Evolutionary conservation across 2,113 vertebrate species (phyloP).

Genomic region (Rhinichthys klamathensis): DNA sequence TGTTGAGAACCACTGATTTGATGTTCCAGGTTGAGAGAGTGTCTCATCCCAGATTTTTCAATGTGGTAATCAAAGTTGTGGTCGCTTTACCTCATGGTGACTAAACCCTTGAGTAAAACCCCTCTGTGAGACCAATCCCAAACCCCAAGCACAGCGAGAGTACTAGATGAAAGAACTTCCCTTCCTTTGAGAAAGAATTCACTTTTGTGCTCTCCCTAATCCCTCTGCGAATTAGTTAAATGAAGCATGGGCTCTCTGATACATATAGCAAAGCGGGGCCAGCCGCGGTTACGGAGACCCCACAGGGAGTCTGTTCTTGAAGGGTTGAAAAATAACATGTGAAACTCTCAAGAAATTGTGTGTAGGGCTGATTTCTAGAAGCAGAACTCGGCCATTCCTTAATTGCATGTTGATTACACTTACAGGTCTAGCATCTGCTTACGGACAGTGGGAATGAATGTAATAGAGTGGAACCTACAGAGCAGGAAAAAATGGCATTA

Average conservation of each 20-base stretch:
- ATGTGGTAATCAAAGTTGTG: not conserved
- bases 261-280: slow-evolving; percentile 1
- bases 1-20: not conserved
- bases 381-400: not conserved
- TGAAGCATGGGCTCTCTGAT: slow-evolving; percentile 42
- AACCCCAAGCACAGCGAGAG: slow-evolving; percentile 21
- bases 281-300: slow-evolving; percentile 32
- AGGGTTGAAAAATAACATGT: not conserved
- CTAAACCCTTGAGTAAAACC: slow-evolving; percentile 20
- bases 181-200: slow-evolving; percentile 40
- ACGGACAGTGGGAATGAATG: not conserved
- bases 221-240: slow-evolving; percentile 51
- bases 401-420: slow-evolving; percentile 17
- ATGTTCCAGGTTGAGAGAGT: not conserved
- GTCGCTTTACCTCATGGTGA: slow-evolving; percentile 22
- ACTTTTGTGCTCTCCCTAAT: slow-evolving; percentile 57
- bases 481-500: not conserved
- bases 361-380: slow-evolving; percentile 3
- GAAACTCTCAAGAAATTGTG: not conserved
- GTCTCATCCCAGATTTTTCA: slow-evolving; percentile 8
- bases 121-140: not conserved
- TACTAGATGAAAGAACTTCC: slow-evolving; percentile 45
- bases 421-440: not conserved
- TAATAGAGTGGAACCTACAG: not conserved
- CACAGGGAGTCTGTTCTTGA: slow-evolving; percentile 28